Evolutionary conservation across 2,888 invertebrate species (phyloP), one percentile per base, ranked within the genome.

Genomic region (Ephialtes manifestator): DNA sequence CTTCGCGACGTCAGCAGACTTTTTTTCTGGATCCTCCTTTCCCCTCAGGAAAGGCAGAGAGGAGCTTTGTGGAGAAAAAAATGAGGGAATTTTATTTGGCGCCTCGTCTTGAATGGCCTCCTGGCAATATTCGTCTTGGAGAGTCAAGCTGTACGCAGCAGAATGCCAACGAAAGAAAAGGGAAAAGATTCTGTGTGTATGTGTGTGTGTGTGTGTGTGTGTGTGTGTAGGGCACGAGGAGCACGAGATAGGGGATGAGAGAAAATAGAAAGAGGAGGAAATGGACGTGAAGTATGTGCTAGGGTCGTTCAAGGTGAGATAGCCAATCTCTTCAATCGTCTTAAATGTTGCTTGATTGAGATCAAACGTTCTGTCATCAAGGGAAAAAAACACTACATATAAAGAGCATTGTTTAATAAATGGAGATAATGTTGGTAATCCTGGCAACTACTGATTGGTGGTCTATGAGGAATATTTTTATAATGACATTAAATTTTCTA

Each of bases 41-140:
- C 58, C 24, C 48, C n/a, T 35, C 18, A 39, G 35, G 48, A 24
- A 79, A 43, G 72, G 7, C 65, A n/a, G 20, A 20, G 35, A 67
- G 35, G 60, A 68, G 31, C 74, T 53, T 78, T 51, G 51, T 43
- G n/a, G 18, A 20, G 58, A 72, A 83, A 24, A 24, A 48, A 82
- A 58, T 35, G 46, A 60, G 65, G 0, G n/a, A 82, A 79, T 71
- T 78, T 79, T n/a, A 68, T 58, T 65, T 46, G 63, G 67, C 63
- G 67, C 77, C 65, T 67, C 43, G 43, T 48, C 35, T 31, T 31
- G 48, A n/a, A 31, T 48, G 63, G 35, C 7, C 63, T 20, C 43
- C 35, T 63, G 60, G 74, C 58, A 60, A 74, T 74, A 74, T 74
- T 60, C 74, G 60, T 28, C 58, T 31, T 28, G 31, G 10, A 51